These are phyloP conservation scores for Gymnodraco acuticeps DNA, from an alignment of 2,797 vertebrate species.

Conservation along the genomic window DNA sequence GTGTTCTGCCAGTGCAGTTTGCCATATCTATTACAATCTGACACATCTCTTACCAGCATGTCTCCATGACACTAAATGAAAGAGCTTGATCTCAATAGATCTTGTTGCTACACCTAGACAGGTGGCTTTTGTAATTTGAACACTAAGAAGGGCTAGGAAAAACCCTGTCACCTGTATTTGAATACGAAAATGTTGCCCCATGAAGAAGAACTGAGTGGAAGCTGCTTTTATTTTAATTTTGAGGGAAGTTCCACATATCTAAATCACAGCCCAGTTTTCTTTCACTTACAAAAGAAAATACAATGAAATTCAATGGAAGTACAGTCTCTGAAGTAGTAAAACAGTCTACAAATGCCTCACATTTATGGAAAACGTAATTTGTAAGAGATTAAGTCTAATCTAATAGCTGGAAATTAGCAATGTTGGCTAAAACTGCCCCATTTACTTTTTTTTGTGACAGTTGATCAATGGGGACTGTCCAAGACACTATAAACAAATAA, in stretches of 20 bases:
- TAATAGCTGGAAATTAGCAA: too few relatives aligned
- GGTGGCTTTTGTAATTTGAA: conserved; percentile 2
- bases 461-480: too few relatives aligned
- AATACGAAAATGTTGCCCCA: neutral
- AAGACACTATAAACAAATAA: too few relatives aligned
- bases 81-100: conserved; percentile 35
- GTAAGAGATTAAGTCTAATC: too few relatives aligned
- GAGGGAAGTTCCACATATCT: neutral
- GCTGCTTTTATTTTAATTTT: neutral
- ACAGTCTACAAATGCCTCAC: too few relatives aligned
- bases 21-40: neutral
- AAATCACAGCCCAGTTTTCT: neutral
- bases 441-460: too few relatives aligned
- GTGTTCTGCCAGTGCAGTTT: neutral
- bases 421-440: too few relatives aligned
- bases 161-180: conserved; percentile 1
- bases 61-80: conserved; percentile 30
- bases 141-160: neutral
- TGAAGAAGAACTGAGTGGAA: neutral
- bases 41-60: neutral
- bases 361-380: too few relatives aligned
- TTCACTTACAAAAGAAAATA: neutral
- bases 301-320: neutral
- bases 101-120: neutral
- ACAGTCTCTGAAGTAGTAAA: neutral